Percentiles rank a stretch among this genome's conserved stretches.
phyloP scores from a whole-genome alignment of 2,888 invertebrate species.

The Pandemis corylana region DNA sequence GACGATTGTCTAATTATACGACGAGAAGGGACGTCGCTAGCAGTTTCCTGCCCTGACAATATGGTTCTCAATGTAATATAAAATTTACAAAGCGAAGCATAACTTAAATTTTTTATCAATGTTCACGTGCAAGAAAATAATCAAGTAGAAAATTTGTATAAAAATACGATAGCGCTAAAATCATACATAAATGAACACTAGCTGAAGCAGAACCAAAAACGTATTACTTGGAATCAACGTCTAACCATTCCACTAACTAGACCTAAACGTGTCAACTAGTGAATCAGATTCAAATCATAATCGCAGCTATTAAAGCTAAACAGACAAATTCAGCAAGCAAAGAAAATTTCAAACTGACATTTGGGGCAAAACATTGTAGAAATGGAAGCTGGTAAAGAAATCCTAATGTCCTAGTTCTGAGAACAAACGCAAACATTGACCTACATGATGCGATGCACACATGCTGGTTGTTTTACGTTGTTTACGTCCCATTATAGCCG shows the following conservation, averaged over 20 bases:
- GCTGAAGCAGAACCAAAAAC: neutral
- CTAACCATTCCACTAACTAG: neutral
- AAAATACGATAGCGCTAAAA: neutral
- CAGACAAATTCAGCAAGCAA: neutral
- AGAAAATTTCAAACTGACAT: neutral
- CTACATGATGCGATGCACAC: conserved; percentile 8
- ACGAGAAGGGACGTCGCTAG: conserved; percentile 8
- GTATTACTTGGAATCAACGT: too few relatives aligned
- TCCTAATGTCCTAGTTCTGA: conserved; percentile 11
- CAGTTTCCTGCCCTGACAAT: conserved; percentile 9
- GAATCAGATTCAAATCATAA: neutral
- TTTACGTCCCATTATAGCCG: conserved; percentile 14
- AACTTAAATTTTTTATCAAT: neutral
- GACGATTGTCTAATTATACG: conserved; percentile 5
- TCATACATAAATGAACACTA: neutral
- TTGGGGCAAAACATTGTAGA: neutral
- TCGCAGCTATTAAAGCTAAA: neutral
- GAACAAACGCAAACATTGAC: conserved; percentile 29
- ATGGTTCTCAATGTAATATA: neutral
- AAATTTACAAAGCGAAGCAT: neutral
- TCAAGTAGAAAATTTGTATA: neutral
- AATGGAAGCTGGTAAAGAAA: conserved; percentile 5
- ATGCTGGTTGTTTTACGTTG: conserved; percentile 7
- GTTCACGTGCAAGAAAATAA: neutral
- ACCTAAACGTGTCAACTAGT: neutral